Evolutionary conservation across 2,113 vertebrate genomes (phyloP).

Genomic region (Xyliphius kryptos): DNA sequence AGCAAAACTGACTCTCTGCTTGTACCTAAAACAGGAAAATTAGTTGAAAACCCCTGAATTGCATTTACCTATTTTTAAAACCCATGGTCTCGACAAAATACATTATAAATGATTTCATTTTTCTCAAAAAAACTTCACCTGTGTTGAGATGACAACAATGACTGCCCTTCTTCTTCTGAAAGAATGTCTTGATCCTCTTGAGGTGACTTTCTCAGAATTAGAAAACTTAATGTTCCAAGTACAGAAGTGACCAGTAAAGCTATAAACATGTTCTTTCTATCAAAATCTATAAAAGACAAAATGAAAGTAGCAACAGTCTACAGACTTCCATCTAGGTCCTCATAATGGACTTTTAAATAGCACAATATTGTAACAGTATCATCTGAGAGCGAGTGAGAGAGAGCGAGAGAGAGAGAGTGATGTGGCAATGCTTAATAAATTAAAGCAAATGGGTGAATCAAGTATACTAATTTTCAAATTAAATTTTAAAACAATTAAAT

Average conservation of each 20-base stretch:
- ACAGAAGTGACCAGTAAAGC: conserved; percentile 81
- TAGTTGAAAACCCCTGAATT: too few species aligned
- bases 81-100: too few species aligned
- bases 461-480: too few species aligned
- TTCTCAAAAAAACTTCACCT: conserved; percentile 48
- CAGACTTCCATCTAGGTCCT: not conserved
- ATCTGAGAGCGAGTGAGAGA: too few species aligned
- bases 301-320: conserved; percentile 26
- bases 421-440: too few species aligned
- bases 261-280: conserved; percentile 84
- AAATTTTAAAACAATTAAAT: too few species aligned
- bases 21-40: conserved; percentile 50
- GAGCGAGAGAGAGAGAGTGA: too few species aligned
- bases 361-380: too few species aligned
- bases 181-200: conserved; percentile 58
- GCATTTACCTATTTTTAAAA: too few species aligned
- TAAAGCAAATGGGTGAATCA: too few species aligned
- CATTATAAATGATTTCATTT: too few species aligned
- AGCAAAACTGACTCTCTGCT: conserved; percentile 55
- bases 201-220: conserved; percentile 72
- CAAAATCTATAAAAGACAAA: conserved; percentile 65
- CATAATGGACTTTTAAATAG: not conserved
- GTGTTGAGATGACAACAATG: conserved; percentile 52
- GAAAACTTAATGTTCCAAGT: conserved; percentile 86
- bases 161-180: conserved; percentile 66